Evolutionary conservation across 2,113 vertebrate genomes (phyloP), one percentile per base, ranked within the genome.

Genomic region (Cnemophilus loriae): DNA sequence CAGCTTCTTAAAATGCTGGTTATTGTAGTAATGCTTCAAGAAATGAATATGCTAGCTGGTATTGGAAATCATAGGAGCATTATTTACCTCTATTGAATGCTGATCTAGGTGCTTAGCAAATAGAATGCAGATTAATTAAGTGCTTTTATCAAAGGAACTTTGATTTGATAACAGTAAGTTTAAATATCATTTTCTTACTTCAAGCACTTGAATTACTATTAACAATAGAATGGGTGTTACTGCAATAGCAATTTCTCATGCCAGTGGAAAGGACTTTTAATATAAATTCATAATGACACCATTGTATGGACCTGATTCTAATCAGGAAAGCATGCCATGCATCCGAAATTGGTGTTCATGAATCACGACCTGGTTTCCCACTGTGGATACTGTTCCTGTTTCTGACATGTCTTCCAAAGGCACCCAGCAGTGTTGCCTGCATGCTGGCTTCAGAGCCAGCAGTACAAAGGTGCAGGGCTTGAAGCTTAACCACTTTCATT

Each of bases 141-240:
- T 83, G 84, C 60, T 91, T 95, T 95, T 96, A 97, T 95, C 91
- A 93, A 83, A 89, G 55, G 20, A 82, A 95, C 78, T 96, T 92
- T 64, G 78, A 97, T 95, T 92, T 79, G 57, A 95, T 97, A 96
- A 95, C 94, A 96, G 94, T 50, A 89, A 80, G 65, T 91, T 92
- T 96, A 95, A 95, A 83, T 81, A 95, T 85, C 84, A 65, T 85
- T 97, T 96, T 94, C 67, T 86, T 89, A 65, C 93, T 96, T 94
- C 69, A 94, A 94, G 87, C 78, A 78, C 63, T 95, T 94, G 59
- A 85, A 87, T 92, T 87, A 87, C 42, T 78, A 93, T 91, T 53
- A 91, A 95, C 86, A 87, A 81, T 20, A 90, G 87, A 95, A 89
- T 16, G 35, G 33, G 28, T 84, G 35, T 64, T 92, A 84, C 55